Evolutionary conservation across 2,888 invertebrate genomes (phyloP), one percentile per base, ranked within the genome.

Genomic region (Eudiplozoon nipponicum): DNA sequence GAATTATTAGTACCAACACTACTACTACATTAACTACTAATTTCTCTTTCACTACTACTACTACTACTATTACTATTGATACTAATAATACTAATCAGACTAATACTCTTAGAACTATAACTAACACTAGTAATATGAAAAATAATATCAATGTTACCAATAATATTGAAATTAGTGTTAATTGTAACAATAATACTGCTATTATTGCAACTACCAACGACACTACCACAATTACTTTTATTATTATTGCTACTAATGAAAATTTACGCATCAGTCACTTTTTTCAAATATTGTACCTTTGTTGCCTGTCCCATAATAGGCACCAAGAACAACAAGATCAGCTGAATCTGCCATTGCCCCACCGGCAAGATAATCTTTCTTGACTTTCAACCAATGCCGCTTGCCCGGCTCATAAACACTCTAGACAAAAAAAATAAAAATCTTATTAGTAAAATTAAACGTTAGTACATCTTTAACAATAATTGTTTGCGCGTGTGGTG

Each of bases 271-370:
- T 9, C 17, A 2, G 13, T 18, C 15, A 2, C 2, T n/a, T n/a
- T n/a, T n/a, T n/a, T n/a, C n/a, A n/a, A n/a, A n/a, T n/a, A n/a
- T 18, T 34, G 5, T 34, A 53, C 56, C 57, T 50, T 58, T 58
- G 38, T 70, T 73, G 2, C 80, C 80, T 1, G 76, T 75, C 51
- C 84, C 84, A 61, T 73, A 84, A 72, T 80, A 86, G 35, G 77
- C 81, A 15, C 84, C 84, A 31, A 86, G 61, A 1, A 84, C 80
- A 2, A 81, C 72, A 46, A 86, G 67, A 63, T 84, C 84, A 22
- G 80, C 81, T 1, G 71, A 70, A 56, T 86, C 84, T 1, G 84
- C 84, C 75, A 84, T 80, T 19, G 74, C 73, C 3, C 84, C 84
- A 49, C 69, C 74, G 55, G 72, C 71, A 19, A 86, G 63, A 56